Evolutionary conservation across 2,888 invertebrate species (phyloP).

Genomic region (Limnephilus rhombicus): DNA sequence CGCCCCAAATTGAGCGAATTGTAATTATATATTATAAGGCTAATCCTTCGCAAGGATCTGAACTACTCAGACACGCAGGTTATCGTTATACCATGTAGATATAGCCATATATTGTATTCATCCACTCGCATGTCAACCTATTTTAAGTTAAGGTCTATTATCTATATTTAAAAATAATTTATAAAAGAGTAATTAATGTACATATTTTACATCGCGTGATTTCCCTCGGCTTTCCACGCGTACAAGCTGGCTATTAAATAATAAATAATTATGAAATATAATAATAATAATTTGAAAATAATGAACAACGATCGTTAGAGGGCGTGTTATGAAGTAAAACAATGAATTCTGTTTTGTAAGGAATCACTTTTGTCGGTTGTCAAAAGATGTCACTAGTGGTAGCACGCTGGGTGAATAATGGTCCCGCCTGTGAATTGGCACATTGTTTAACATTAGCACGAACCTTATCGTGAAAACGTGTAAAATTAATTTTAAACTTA

Average conservation of each 20-base stretch:
- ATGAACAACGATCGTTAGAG: neutral
- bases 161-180: neutral
- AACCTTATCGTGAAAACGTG: neutral
- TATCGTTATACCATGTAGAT: too few relatives aligned
- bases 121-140: neutral
- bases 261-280: neutral
- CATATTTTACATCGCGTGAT: neutral
- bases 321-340: slow-evolving; percentile 1
- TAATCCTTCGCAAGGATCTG: too few relatives aligned
- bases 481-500: neutral
- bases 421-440: neutral
- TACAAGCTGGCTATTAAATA: neutral
- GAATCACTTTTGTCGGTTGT: slow-evolving; percentile 8
- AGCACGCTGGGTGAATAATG: slow-evolving; percentile 36
- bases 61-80: too few relatives aligned
- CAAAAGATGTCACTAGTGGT: slow-evolving; percentile 26
- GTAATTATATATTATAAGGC: too few relatives aligned
- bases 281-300: neutral
- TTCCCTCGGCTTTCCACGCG: neutral
- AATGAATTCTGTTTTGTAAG: neutral
- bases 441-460: neutral
- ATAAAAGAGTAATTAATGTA: neutral
- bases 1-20: too few relatives aligned
- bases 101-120: neutral
- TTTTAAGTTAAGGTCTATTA: neutral